Evolutionary conservation across 2,888 invertebrate species (phyloP).

Genomic region (Drosophila subsilvestris): DNA sequence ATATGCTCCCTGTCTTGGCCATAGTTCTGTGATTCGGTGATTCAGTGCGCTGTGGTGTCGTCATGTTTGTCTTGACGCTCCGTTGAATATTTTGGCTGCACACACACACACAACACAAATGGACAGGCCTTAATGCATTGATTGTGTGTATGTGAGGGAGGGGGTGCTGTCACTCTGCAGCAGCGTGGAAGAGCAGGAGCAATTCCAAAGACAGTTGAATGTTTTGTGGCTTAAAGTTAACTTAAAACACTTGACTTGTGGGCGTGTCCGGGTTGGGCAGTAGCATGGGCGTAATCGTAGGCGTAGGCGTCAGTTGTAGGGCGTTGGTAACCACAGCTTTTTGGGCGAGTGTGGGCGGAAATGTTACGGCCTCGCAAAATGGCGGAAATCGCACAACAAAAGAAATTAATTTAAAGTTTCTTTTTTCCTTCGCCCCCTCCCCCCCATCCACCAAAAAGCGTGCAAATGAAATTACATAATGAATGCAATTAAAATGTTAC

Average conservation of each 20-base stretch:
- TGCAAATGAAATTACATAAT: constrained; percentile 79
- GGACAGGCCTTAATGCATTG: constrained; percentile 57
- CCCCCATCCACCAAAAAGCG: constrained; percentile 64
- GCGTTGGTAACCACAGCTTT: constrained; percentile 47
- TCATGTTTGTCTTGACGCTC: constrained; percentile 80
- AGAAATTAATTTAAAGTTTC: constrained; percentile 77
- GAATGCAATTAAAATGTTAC: constrained; percentile 78
- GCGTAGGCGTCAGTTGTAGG: background rate
- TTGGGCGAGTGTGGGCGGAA: constrained; percentile 54
- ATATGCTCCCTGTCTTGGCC: constrained; percentile 69
- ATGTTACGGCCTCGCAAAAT: constrained; percentile 63
- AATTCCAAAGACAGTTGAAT: constrained; percentile 10
- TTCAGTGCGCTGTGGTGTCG: constrained; percentile 37
- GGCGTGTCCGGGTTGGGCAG: constrained; percentile 48
- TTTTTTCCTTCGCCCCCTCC: constrained; percentile 51
- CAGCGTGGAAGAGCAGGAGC: background rate
- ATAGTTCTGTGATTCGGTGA: constrained; percentile 10
- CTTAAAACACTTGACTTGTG: constrained; percentile 37
- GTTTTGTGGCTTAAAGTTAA: constrained; percentile 23
- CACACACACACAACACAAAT: constrained; percentile 45
- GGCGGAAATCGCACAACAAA: constrained; percentile 71
- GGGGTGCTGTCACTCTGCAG: constrained; percentile 1
- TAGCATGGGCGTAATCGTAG: background rate
- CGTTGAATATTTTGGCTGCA: constrained; percentile 73
- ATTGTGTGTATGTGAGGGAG: constrained; percentile 1